phyloP scores from a whole-genome alignment of 2,797 vertebrate species.

The Centropyge bicolor region DNA sequence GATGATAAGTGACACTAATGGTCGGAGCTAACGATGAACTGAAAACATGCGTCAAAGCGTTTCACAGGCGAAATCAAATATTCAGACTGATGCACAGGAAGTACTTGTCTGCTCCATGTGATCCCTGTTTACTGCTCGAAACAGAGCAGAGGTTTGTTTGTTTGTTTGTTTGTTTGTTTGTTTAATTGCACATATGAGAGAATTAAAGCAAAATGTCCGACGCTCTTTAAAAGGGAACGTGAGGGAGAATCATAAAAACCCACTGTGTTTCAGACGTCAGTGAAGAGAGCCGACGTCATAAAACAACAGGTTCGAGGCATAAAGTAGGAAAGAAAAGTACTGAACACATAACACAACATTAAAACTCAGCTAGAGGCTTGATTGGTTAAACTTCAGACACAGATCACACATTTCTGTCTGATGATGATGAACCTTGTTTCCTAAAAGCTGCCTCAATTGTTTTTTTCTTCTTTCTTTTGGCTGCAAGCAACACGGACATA shows the following conservation, averaged over 20 bases:
- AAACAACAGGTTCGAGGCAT: not conserved
- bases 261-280: not conserved
- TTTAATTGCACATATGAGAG: conserved; percentile 18
- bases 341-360: not conserved
- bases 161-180: conserved; percentile 24
- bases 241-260: conserved; percentile 22
- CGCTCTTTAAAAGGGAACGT: conserved; percentile 15
- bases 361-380: not conserved
- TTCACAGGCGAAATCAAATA: conserved; percentile 13
- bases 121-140: conserved; percentile 1
- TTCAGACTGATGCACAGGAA: conserved; percentile 12
- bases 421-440: not conserved
- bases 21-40: conserved; percentile 25
- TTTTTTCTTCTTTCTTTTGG: no score
- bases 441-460: no score
- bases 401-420: no score
- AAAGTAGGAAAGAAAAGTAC: not conserved
- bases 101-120: conserved; percentile 2
- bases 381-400: not conserved
- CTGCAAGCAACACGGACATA: no score
- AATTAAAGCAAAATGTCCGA: not conserved
- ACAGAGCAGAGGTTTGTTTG: conserved; percentile 31
- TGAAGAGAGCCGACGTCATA: not conserved
- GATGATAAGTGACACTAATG: conserved; percentile 35
- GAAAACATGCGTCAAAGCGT: conserved; percentile 17